Evolutionary conservation across 2,113 vertebrate species (phyloP), one percentile per base, ranked within the genome.

Genomic region (Ochotona curzoniae): DNA sequence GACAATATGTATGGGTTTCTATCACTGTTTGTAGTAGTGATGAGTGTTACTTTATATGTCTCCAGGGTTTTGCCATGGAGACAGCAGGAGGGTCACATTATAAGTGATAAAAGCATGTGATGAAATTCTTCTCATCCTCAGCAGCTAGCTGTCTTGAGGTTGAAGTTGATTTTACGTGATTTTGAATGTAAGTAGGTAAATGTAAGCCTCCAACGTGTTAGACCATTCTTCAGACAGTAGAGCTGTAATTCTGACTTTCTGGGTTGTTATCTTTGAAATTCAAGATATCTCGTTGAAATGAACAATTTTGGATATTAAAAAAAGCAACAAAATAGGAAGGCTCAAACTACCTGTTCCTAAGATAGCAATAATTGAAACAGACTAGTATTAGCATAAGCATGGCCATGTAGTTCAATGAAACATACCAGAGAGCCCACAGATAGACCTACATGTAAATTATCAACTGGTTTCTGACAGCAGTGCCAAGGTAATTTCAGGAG

Each of bases 161-260:
- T 76, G 23, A 90, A 15, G 67, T 95, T 84, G 64, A 76, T 86
- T 83, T 70, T 67, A 57, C 69, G 51, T 79, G 78, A 54, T 73
- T 1, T 30, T 90, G 71, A 74, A 79, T n/a, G 74, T 17, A 44
- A 44, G 38, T 82, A 61, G 66, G 13, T 91, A 47, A 64, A 7
- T 92, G 79, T 78, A 78, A 87, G 60, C n/a, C 60, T 92, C 21
- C 35, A 13, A 0, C 63, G 7, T 61, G 25, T 3, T 47, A 73
- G 30, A 76, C 67, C 11, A 60, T 92, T 89, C 54, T 13, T 92
- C 38, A 76, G 76, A 66, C 15, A 82, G 32, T 30, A 82, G 23
- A 49, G 38, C 38, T 71, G 38, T 2, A 66, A 13, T 82, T 15
- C 20, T 54, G 23, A 7, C 83, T 88, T 87, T 89, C 81, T 89